Conservation (phyloP, 2,888 invertebrate species). For the Cheilosia vernalis region DNA sequence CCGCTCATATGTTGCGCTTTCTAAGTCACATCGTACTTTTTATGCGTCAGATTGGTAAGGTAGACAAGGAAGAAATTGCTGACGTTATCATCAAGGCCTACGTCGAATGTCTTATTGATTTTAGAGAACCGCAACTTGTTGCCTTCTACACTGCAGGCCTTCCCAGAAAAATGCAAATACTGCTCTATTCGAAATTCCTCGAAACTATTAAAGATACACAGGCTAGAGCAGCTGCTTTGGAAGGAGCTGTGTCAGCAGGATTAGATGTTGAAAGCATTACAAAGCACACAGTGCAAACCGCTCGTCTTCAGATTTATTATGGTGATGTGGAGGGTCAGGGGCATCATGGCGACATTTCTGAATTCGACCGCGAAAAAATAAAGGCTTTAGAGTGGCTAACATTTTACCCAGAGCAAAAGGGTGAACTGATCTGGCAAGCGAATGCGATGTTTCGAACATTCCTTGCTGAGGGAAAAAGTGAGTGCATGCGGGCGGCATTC, state of each 20-base stretch:
- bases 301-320: slow-evolving; percentile 83
- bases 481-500: slow-evolving; percentile 91
- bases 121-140: slow-evolving; percentile 90
- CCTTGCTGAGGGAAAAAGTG: slow-evolving; percentile 91
- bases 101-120: slow-evolving; percentile 88
- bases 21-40: slow-evolving; percentile 93
- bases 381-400: slow-evolving; percentile 94
- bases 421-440: slow-evolving; percentile 93
- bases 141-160: slow-evolving; percentile 94
- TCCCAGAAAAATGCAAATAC: slow-evolving; percentile 86
- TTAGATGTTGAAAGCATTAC: slow-evolving; percentile 94
- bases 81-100: slow-evolving; percentile 91
- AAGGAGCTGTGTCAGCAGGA: slow-evolving; percentile 89
- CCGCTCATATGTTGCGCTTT: slow-evolving; percentile 87
- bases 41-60: slow-evolving; percentile 90
- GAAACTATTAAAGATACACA: slow-evolving; percentile 87
- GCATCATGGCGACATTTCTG: slow-evolving; percentile 85
- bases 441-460: slow-evolving; percentile 95
- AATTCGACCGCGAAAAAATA: slow-evolving; percentile 89
- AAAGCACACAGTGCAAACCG: slow-evolving; percentile 92
- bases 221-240: slow-evolving; percentile 86
- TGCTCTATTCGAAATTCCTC: slow-evolving; percentile 89
- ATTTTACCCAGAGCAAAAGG: slow-evolving; percentile 90
- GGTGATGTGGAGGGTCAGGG: slow-evolving; percentile 58
- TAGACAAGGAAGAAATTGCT: slow-evolving; percentile 88